A percentile compares a stretch with the other conserved stretches of the same genome.
Evolutionary conservation across 1,140 invertebrate genomes (phyloP).

Genomic region (Drosophila pachea): DNA sequence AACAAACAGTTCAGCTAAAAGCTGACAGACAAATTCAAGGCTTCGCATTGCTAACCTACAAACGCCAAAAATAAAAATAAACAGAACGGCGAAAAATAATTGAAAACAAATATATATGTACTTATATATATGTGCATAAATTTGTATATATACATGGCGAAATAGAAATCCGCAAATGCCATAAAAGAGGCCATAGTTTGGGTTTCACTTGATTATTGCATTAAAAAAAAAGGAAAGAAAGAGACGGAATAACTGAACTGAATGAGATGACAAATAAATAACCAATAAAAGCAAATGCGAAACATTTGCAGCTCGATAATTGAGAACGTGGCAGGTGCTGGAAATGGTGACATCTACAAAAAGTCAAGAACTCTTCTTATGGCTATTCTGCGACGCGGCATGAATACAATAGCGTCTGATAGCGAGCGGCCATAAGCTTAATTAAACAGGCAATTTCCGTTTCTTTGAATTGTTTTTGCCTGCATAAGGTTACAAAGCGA

Average conservation of each 20-base stretch:
- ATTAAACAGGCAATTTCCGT: no score
- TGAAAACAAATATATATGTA: constrained; percentile 22
- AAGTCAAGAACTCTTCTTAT: constrained; percentile 8
- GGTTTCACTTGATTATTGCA: no score
- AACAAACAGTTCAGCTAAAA: constrained; percentile 16
- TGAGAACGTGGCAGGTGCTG: constrained; percentile 22
- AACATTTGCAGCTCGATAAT: constrained; percentile 18
- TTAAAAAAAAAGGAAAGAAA: no score
- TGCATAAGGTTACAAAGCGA: no score
- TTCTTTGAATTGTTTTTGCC: no score
- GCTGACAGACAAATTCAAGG: constrained; percentile 55
- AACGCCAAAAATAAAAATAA: constrained; percentile 56
- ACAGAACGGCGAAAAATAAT: constrained; percentile 59
- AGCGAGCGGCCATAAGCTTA: no score
- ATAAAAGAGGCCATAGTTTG: constrained; percentile 4
- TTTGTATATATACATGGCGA: constrained; percentile 29
- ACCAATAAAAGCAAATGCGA: constrained; percentile 16
- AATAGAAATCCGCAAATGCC: constrained; percentile 35
- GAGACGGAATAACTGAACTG: no score
- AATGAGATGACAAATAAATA: constrained; percentile 10
- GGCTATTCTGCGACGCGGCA: neutral
- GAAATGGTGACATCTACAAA: constrained; percentile 4
- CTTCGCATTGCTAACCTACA: constrained; percentile 68
- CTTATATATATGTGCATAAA: no score
- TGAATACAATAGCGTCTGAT: constrained; percentile 1